A percentile compares a stretch with the other conserved stretches of the same genome.
Evolutionary conservation across 2,888 invertebrate species (phyloP).

Genomic region (Marasmarcha lunaedactyla): DNA sequence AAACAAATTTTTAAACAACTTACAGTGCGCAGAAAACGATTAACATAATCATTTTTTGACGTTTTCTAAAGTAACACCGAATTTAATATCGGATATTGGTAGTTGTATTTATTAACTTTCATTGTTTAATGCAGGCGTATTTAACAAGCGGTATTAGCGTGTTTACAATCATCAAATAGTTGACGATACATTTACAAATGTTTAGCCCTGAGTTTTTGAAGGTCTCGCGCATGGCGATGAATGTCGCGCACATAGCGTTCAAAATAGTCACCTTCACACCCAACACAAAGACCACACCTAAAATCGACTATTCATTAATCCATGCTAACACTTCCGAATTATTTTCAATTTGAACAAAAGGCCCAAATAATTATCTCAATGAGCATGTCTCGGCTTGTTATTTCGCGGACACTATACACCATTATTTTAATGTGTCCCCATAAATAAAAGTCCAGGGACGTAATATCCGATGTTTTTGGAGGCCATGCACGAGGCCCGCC

Average conservation of each 20-base stretch:
- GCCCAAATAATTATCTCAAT: conserved; percentile 1
- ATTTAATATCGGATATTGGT: no score
- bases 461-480: background rate
- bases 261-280: conserved; percentile 4
- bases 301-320: conserved; percentile 3
- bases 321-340: conserved; percentile 1
- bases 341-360: background rate
- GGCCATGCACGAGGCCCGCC: conserved; percentile 4
- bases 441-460: conserved; percentile 2
- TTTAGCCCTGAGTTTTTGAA: background rate
- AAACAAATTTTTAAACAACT: no score
- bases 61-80: no score
- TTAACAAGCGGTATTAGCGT: no score
- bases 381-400: background rate
- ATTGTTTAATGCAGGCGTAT: no score
- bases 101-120: no score
- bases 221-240: background rate
- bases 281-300: conserved; percentile 4
- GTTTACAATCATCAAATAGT: background rate
- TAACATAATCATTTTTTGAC: no score
- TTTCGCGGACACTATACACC: conserved; percentile 1
- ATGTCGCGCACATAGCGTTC: background rate
- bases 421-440: conserved; percentile 2
- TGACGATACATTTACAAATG: background rate
- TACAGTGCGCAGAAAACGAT: no score